Conservation (phyloP, 1,140 invertebrate genomes). For the Hylaeus volcanicus region DNA sequence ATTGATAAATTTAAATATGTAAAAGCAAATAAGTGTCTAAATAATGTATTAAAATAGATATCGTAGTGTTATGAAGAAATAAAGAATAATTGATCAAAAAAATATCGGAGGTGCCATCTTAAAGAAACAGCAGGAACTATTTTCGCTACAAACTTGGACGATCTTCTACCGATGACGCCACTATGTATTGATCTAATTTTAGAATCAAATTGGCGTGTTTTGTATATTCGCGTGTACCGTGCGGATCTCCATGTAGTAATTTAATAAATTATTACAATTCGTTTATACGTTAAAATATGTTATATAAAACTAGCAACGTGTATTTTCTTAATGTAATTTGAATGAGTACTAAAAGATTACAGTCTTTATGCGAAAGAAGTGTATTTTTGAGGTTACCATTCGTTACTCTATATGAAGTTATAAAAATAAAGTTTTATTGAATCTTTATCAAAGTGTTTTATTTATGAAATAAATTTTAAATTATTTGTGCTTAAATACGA, state of each 20-base stretch:
- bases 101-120: too few relatives aligned
- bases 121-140: too few relatives aligned
- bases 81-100: too few relatives aligned
- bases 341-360: background rate
- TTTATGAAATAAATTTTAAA: background rate
- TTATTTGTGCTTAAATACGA: background rate
- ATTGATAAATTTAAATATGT: too few relatives aligned
- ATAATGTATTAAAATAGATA: too few relatives aligned
- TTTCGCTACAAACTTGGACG: too few relatives aligned
- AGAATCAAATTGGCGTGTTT: background rate
- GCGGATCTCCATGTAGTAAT: background rate
- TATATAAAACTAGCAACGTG: background rate
- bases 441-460: background rate
- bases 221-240: background rate
- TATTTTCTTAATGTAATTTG: background rate
- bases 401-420: background rate
- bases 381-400: background rate
- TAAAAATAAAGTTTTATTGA: background rate
- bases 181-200: background rate
- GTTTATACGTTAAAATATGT: background rate
- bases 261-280: background rate
- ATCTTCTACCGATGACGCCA: too few relatives aligned
- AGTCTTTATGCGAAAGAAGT: background rate
- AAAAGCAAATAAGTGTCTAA: too few relatives aligned
- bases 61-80: too few relatives aligned